Percentiles rank a stretch among this genome's conserved stretches.
Conservation (phyloP, 2,888 invertebrate species). For the Camptogramma bilineatum region DNA sequence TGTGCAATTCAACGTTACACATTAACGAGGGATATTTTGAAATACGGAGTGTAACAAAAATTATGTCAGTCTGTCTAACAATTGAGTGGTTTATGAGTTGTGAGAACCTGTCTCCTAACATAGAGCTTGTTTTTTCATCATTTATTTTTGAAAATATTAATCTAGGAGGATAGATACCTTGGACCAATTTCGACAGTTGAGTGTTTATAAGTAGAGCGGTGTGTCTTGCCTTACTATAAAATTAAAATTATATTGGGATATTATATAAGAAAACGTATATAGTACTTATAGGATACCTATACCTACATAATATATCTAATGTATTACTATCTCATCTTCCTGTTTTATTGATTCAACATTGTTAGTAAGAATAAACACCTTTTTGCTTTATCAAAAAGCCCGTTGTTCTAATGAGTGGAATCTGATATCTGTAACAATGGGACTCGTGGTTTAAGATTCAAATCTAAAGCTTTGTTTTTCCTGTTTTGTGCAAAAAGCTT, state of each 20-base stretch:
- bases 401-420: conserved; percentile 7
- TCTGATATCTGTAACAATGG: conserved; percentile 19
- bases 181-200: too few species aligned
- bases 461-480: conserved; percentile 20
- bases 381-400: not conserved
- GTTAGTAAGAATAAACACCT: not conserved
- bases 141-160: too few species aligned
- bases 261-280: too few species aligned
- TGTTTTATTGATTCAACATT: not conserved
- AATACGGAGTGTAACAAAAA: conserved; percentile 11
- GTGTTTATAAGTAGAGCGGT: too few species aligned
- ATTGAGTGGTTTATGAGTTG: not conserved
- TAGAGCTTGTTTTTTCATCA: too few species aligned
- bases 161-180: too few species aligned
- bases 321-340: too few species aligned
- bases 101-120: not conserved
- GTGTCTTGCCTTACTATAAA: too few species aligned
- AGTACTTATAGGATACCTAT: too few species aligned
- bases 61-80: not conserved
- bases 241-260: too few species aligned
- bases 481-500: conserved; percentile 19
- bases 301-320: too few species aligned
- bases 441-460: conserved; percentile 20
- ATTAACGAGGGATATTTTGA: conserved; percentile 9
- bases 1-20: conserved; percentile 26